Conservation (phyloP, 1,140 invertebrate genomes). For the Apis laboriosa region DNA sequence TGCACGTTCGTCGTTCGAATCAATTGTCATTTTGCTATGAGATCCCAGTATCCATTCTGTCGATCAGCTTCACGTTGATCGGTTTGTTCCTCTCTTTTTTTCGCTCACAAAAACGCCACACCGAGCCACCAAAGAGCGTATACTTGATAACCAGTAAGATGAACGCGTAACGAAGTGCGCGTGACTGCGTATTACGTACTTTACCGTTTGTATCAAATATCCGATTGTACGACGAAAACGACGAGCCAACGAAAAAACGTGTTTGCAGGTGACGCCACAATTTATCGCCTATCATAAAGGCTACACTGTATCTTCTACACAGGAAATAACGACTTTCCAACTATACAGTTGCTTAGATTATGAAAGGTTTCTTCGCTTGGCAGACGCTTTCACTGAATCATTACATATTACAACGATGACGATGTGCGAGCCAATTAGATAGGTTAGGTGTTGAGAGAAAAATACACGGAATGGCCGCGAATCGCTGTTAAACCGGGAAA, state of each 20-base stretch:
- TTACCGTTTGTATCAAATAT: slow-evolving; percentile 3
- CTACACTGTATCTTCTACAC: background rate
- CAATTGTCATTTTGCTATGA: slow-evolving; percentile 36
- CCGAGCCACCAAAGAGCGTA: slow-evolving; percentile 62
- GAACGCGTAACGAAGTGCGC: slow-evolving; percentile 64
- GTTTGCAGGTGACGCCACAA: slow-evolving; percentile 55
- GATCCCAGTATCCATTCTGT: slow-evolving; percentile 42
- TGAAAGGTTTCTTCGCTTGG: background rate
- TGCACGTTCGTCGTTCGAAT: background rate
- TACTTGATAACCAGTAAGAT: slow-evolving; percentile 72
- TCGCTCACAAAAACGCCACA: slow-evolving; percentile 65
- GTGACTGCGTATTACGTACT: slow-evolving; percentile 69
- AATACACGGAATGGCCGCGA: slow-evolving; percentile 18
- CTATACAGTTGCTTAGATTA: background rate
- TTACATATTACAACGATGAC: background rate
- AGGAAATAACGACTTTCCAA: background rate
- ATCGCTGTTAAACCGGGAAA: slow-evolving; percentile 36
- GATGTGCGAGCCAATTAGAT: background rate
- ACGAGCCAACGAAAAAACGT: slow-evolving; percentile 1
- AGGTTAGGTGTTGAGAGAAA: slow-evolving; percentile 31
- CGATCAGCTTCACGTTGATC: background rate
- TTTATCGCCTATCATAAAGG: slow-evolving; percentile 27
- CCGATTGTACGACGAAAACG: slow-evolving; percentile 7
- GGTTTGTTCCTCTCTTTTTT: slow-evolving; percentile 10
- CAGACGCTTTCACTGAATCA: slow-evolving; percentile 17